These are phyloP conservation scores for Catharus fuscescens DNA, from an alignment of 2,113 vertebrate genomes.

Conservation along the genomic window DNA sequence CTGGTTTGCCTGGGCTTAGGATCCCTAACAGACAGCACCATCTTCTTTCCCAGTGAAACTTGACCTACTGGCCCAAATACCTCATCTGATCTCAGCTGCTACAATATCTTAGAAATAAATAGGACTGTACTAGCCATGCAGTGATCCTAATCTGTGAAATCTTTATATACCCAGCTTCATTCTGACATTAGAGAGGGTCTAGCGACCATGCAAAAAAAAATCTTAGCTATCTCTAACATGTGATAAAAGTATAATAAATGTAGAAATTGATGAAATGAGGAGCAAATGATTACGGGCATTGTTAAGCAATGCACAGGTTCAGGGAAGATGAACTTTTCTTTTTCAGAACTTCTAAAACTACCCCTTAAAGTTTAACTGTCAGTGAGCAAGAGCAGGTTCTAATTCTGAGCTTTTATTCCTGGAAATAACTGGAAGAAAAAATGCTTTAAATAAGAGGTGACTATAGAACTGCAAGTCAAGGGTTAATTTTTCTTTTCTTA, in stretches of 20 bases:
- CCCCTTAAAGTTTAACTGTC: not conserved
- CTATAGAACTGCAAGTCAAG: conserved; percentile 13
- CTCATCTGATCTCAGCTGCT: conserved; percentile 41
- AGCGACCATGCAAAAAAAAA: conserved; percentile 52
- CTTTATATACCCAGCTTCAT: not conserved
- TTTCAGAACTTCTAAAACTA: conserved; percentile 17
- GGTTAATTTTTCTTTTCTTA: conserved; percentile 54
- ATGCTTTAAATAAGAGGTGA: not conserved
- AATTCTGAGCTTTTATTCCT: not conserved
- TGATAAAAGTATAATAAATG: conserved; percentile 47
- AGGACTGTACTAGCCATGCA: conserved; percentile 23
- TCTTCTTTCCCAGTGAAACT: not conserved
- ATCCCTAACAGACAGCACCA: not conserved
- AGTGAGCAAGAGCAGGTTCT: not conserved
- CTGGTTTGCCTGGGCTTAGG: not conserved
- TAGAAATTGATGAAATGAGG: conserved; percentile 49
- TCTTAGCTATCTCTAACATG: conserved; percentile 9
- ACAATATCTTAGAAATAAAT: conserved; percentile 36
- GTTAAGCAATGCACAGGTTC: conserved; percentile 38
- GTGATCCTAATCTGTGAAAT: conserved; percentile 56
- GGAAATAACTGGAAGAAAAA: not conserved
- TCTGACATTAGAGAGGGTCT: conserved; percentile 56
- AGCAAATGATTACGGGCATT: conserved; percentile 9
- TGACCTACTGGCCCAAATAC: conserved; percentile 42
- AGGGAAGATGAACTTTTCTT: conserved; percentile 36